phyloP scores from a whole-genome alignment of 2,888 invertebrate species.

The Pandemis heparana region DNA sequence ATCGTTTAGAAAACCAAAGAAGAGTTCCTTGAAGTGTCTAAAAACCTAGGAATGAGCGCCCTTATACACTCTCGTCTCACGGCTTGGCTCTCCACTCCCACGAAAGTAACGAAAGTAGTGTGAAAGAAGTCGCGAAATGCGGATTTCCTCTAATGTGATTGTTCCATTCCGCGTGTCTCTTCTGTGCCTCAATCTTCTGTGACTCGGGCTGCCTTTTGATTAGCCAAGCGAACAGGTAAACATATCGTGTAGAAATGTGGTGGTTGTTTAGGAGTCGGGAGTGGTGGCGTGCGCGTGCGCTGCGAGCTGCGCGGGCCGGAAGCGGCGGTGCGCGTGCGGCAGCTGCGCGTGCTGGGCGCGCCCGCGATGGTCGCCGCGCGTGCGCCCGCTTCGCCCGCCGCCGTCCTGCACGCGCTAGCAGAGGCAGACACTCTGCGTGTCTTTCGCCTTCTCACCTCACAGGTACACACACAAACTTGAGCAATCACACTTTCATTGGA shows the following conservation, averaged over 20 bases:
- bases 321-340: slow-evolving; percentile 94
- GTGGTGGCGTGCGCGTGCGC: slow-evolving; percentile 86
- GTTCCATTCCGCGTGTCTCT: too few relatives aligned
- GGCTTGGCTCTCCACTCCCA: too few relatives aligned
- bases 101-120: too few relatives aligned
- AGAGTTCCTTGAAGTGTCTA: too few relatives aligned
- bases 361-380: slow-evolving; percentile 51
- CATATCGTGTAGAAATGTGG: slow-evolving; percentile 46
- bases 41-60: too few relatives aligned
- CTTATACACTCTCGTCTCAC: too few relatives aligned
- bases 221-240: not conserved
- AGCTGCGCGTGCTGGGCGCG: slow-evolving; percentile 85
- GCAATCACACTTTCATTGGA: too few relatives aligned
- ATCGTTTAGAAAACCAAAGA: too few relatives aligned
- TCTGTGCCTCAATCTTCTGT: not conserved
- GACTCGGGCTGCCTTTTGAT: not conserved
- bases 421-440: slow-evolving; percentile 97
- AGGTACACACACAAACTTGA: slow-evolving; percentile 79
- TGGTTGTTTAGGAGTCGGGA: slow-evolving; percentile 68
- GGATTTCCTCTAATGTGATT: too few relatives aligned
- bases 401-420: slow-evolving; percentile 94
- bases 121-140: too few relatives aligned
- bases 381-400: slow-evolving; percentile 58
- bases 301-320: slow-evolving; percentile 97
- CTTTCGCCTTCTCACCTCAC: slow-evolving; percentile 95